Base-by-base conservation (phyloP, 2,797 vertebrate species). In the Tangara arthus region DNA sequence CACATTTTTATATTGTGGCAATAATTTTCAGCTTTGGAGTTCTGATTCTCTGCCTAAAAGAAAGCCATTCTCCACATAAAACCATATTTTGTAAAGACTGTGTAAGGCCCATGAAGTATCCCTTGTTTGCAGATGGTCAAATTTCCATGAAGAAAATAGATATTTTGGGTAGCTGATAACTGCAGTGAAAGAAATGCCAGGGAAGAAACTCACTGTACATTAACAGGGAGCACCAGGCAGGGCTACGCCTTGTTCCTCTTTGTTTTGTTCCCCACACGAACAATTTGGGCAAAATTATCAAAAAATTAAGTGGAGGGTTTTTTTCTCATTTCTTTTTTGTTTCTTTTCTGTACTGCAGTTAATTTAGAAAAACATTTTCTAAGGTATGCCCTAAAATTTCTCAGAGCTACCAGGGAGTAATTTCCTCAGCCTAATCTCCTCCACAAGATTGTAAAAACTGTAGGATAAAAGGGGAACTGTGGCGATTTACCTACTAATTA, bases 401-500 rank as follows among this genome's bases (percentile, higher is more conserved):
- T 97, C 94, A 76, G 64, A 97, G 95, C 94, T 97, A 96, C 65
- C 87, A 83, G 68, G 85, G 57, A 94, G 24, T 94, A 81, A 93
- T 97, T 98, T 97, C 91, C 89, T 96, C 82, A 94, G 93, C 95
- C 95, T 98, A 97, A 97, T 97, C 97, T 98, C 96, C 90, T 97
- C 95, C 91, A 68, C 79, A 96, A 95, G 94, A 96, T 83, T 96
- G 96, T 96, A 97, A 97, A 97, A 97, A 96, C 95, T 97, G 96
- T 95, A 97, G 95, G 96, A 98, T 98, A 96, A 98, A 98, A 98
- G 97, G 94, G 89, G 97, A 98, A 98, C 97, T 97, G 97, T 97
- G 97, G 97, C 96, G 94, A 98, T 98, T 98, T 98, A 98, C 97
- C 96, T 98, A 97, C 98, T 98, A 98, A 98, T 98, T 98, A 98